Evolutionary conservation across 2,888 invertebrate species (phyloP), one percentile per base, ranked within the genome.

Genomic region (Epinotia demarniana): DNA sequence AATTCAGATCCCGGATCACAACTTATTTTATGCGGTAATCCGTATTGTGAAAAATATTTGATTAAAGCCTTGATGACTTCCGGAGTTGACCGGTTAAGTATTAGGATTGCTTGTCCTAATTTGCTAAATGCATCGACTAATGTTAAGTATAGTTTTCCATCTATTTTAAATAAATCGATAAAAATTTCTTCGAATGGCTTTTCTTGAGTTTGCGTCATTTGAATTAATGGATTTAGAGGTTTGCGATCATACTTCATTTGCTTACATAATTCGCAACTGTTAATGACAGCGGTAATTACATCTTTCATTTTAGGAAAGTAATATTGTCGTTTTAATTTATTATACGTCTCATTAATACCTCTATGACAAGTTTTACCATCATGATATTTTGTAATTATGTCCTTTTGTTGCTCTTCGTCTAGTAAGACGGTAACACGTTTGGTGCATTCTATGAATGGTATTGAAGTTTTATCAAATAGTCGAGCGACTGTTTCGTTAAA

Each of bases 151-250:
- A 19, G 8, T 8, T 55, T 62, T 13, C 39, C 11, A 0, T 61
- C 61, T 3, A 72, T 72, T 39, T 53, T 39, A 8, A 63, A 63
- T 18, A 63, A 23, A 63, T 69, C 46, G n/a, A 81, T 82, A 33
- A 82, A 83, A 8, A 81, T 5, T 79, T 84, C 81, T 43, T 81
- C 73, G 61, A 84, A 82, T 0, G 82, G 82, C 63, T 66, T 78
- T 6, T 27, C 60, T 33, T 79, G 80, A 1, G 82, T 82, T 66
- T 83, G 82, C 0, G 82, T 81, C 27, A 83, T 66, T 58, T 82
- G 77, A 33, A 82, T 19, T n/a, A 60, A 5, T 0, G 82, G 81
- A 75, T 83, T 83, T 2, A 83, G 19, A 0, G 83, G 82, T 46
- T 53, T 72, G 8, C 78, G 46, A 46, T 78, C 79, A 49, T 80